phyloP scores from a whole-genome alignment of 2,797 vertebrate genomes.

The Hemibagrus guttatus region DNA sequence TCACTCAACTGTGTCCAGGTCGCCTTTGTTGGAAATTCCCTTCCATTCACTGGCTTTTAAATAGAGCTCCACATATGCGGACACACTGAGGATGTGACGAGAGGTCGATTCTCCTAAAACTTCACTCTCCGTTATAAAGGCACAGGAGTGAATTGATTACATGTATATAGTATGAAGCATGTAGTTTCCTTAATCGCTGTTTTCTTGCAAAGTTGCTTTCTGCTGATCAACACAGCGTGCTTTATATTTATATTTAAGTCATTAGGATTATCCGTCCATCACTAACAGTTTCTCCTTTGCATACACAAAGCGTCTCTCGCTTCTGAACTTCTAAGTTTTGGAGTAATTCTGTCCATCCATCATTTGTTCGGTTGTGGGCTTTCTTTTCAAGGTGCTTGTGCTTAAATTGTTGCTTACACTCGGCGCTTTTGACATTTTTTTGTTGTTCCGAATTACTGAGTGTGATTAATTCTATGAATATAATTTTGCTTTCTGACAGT shows the following conservation, averaged over 20 bases:
- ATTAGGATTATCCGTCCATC: background rate
- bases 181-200: background rate
- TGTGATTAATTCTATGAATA: conserved; percentile 26
- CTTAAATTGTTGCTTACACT: background rate
- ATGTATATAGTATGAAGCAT: conserved; percentile 9
- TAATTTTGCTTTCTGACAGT: conserved; percentile 34
- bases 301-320: background rate
- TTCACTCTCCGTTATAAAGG: conserved; percentile 43
- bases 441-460: background rate
- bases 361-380: background rate
- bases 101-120: conserved; percentile 46
- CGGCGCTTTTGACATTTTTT: background rate
- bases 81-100: conserved; percentile 62
- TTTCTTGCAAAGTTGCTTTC: background rate
- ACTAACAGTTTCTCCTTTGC: background rate
- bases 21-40: conserved; percentile 81
- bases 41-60: conserved; percentile 84
- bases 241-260: background rate
- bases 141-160: conserved; percentile 36
- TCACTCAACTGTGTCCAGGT: conserved; percentile 85
- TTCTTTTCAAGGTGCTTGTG: background rate
- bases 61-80: conserved; percentile 74
- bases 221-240: background rate
- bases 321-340: background rate
- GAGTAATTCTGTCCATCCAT: background rate